Base-by-base conservation (phyloP, 2,888 invertebrate genomes). In the Heliconius charithonia region DNA sequence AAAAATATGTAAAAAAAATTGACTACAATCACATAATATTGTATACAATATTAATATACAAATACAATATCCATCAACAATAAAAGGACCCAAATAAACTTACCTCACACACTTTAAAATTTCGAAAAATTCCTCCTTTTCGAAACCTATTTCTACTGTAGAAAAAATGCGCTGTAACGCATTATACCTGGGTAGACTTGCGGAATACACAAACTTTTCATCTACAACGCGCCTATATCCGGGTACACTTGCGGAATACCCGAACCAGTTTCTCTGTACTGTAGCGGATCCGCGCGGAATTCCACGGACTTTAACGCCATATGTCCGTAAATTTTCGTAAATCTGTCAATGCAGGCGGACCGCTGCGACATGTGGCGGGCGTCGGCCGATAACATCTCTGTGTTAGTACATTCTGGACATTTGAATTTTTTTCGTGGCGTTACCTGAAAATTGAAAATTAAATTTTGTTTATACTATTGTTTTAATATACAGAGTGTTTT, bases 361-460 rank as follows among this genome's bases (percentile, higher is more conserved):
- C 99, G 95, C 88, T 98, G 98, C 4, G 97, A 96, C 98, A 99
- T 98, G 90, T 99, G 99, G 51, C 97, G 97, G 56, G 97, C 96
- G 92, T 98, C 98, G 0, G 98, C 98, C 0, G 99, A 99, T 12
- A 99, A 91, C 98, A 98, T 98, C 92, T 98, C 98, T 0, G 97
- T 98, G 91, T 98, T 98, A 4, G 97, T 97, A 91, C 99, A 99
- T 89, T 98, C 98, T 0, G 99, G 98, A 88, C 99, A 99, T 90
- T 99, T 98, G 94, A 99, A 99, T 90, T 99, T 99, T 89, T 99
- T 99, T 7, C 99, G 96, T 0, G 99, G 99, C 0, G 98, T 97
- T 51, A 99, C 98, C 97, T 97, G 90, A n/a, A 89, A 89, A 51
- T 41, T 19, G 3, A 10, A 59, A 59, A 59, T 19, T 22, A 19